Conservation (phyloP, 2,113 vertebrate species). For the Aldabrachelys gigantea region DNA sequence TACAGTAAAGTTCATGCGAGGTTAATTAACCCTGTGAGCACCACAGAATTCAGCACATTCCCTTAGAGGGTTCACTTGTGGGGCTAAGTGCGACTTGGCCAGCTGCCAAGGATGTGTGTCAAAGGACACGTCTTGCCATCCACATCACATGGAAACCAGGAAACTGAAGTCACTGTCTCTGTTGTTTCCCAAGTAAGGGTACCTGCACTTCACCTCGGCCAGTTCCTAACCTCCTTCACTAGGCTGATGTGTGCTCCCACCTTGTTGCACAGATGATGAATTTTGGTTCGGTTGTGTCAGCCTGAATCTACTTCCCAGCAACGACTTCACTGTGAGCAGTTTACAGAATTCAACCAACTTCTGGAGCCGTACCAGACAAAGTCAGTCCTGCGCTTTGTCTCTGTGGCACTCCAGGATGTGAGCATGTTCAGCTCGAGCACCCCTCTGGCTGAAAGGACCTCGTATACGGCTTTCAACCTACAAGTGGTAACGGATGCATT, state of each 20-base stretch:
- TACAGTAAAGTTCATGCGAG: background rate
- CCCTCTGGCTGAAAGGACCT: background rate
- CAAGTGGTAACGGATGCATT: background rate
- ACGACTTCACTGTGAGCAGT: fast-evolving
- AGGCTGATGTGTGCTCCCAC: fast-evolving
- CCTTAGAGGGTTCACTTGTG: background rate
- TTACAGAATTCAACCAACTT: background rate
- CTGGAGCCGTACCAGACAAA: background rate
- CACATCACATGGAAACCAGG: background rate
- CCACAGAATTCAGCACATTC: background rate
- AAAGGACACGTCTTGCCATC: background rate
- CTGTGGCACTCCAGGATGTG: fast-evolving
- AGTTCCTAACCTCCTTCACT: background rate
- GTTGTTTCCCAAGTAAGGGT: background rate
- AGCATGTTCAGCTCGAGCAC: fast-evolving
- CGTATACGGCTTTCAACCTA: no score
- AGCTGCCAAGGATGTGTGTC: background rate
- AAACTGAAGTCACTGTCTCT: background rate
- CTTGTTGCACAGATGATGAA: fast-evolving
- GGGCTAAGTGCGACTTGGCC: background rate
- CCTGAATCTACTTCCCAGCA: fast-evolving
- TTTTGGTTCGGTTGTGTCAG: fast-evolving
- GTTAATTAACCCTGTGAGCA: background rate
- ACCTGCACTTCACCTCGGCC: background rate
- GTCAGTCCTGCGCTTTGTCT: fast-evolving